phyloP scores from a whole-genome alignment of 2,797 vertebrate genomes.

The Leucoraja ocellata region DNA sequence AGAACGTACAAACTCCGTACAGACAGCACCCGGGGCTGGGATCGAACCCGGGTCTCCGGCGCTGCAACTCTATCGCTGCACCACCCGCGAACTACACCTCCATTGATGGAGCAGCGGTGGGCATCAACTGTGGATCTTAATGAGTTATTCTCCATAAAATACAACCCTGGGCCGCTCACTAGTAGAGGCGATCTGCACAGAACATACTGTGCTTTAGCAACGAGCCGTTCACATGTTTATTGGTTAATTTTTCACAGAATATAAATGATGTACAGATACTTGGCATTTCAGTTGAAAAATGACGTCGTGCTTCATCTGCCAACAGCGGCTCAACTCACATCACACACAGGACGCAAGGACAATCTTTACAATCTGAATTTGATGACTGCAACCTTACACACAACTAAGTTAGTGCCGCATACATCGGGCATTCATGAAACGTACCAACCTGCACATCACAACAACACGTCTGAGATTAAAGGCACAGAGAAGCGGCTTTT shows the following conservation, averaged over 20 bases:
- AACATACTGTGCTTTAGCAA: slow-evolving; percentile 51
- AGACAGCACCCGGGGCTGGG: no score
- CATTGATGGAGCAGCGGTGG: neutral
- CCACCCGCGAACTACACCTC: neutral
- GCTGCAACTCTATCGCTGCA: no score
- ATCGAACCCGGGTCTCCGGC: no score
- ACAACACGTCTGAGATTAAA: slow-evolving; percentile 70
- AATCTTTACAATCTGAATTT: slow-evolving; percentile 80
- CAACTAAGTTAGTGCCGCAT: slow-evolving; percentile 53
- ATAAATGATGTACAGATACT: slow-evolving; percentile 90
- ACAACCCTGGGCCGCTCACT: neutral
- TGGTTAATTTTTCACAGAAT: slow-evolving; percentile 90
- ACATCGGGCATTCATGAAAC: slow-evolving; percentile 67
- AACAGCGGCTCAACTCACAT: slow-evolving; percentile 77
- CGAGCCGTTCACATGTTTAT: slow-evolving; percentile 64
- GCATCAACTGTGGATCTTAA: neutral
- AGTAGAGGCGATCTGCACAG: slow-evolving; percentile 15
- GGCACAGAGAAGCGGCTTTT: slow-evolving; percentile 62
- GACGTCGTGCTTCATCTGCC: slow-evolving; percentile 93
- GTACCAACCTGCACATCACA: slow-evolving; percentile 61
- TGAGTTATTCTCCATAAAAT: neutral
- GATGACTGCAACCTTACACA: slow-evolving; percentile 49
- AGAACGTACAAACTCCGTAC: no score
- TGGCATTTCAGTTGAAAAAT: slow-evolving; percentile 99
- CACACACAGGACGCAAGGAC: slow-evolving; percentile 75